phyloP scores from a whole-genome alignment of 2,797 vertebrate species.

The Bradypodion ventrale region DNA sequence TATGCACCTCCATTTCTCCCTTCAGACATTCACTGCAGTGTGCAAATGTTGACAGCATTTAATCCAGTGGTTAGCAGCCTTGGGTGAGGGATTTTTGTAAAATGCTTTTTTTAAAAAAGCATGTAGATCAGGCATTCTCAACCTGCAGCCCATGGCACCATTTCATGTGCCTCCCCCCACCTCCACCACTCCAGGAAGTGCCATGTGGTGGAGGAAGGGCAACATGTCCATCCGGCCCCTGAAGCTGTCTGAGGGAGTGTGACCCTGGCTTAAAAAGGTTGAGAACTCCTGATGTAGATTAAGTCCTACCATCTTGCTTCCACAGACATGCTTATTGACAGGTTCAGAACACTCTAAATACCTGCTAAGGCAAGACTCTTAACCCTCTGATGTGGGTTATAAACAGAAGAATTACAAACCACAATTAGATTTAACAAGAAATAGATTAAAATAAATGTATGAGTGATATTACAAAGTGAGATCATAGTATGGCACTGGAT shows the following conservation, averaged over 20 bases:
- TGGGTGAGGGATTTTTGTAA: not conserved
- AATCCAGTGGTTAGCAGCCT: not conserved
- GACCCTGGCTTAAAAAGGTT: no score
- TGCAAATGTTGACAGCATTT: not conserved
- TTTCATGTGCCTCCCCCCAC: no score
- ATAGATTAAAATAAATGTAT: not conserved
- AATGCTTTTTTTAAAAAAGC: not conserved
- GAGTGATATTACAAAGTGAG: not conserved
- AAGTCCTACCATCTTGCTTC: not conserved
- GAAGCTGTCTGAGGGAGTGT: no score
- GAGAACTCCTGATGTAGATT: no score
- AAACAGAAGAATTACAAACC: not conserved
- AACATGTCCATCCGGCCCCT: no score
- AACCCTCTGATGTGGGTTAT: not conserved
- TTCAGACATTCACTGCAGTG: not conserved
- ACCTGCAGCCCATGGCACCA: no score
- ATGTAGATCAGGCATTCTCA: not conserved
- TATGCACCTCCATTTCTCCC: not conserved
- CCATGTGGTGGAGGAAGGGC: no score
- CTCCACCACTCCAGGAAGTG: no score
- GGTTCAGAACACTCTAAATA: not conserved
- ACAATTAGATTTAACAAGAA: not conserved
- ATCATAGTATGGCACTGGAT: not conserved
- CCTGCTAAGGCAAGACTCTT: not conserved
- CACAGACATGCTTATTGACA: not conserved